Percentiles rank a stretch among this genome's conserved stretches.
Evolutionary conservation across 1,140 invertebrate species (phyloP).

Genomic region (Aphelenchoides avenae): DNA sequence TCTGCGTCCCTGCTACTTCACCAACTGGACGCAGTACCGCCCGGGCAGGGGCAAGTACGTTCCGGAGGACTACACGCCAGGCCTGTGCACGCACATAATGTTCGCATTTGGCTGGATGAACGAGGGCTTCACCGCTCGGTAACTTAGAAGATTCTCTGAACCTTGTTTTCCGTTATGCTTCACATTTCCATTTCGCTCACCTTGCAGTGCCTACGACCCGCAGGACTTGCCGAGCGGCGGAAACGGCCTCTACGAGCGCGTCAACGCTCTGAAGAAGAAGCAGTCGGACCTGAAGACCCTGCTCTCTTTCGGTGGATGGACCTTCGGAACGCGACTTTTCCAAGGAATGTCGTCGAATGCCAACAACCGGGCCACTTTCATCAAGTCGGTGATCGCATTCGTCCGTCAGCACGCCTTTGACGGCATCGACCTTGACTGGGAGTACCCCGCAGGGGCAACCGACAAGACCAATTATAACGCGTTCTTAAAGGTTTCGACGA

Average conservation of each 20-base stretch:
- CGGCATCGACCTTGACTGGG: slow-evolving; percentile 85
- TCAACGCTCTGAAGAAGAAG: slow-evolving; percentile 51
- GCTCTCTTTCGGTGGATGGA: slow-evolving; percentile 60
- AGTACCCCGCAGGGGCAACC: slow-evolving; percentile 85
- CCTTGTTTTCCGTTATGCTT: slow-evolving; percentile 1
- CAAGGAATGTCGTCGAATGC: slow-evolving; percentile 45
- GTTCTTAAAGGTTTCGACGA: slow-evolving; percentile 71
- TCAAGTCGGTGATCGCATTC: slow-evolving; percentile 55
- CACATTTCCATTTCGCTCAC: too few relatives aligned
- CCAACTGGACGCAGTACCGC: slow-evolving; percentile 93
- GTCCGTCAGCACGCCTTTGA: slow-evolving; percentile 57
- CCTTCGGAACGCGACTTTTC: slow-evolving; percentile 48
- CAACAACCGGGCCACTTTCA: slow-evolving; percentile 43
- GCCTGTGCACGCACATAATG: slow-evolving; percentile 89
- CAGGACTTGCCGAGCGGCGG: slow-evolving; percentile 54
- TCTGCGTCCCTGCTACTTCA: slow-evolving; percentile 75
- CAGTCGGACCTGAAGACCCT: slow-evolving; percentile 58
- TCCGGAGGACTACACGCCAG: slow-evolving; percentile 88
- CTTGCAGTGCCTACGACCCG: slow-evolving; percentile 52
- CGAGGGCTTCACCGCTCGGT: slow-evolving; percentile 75
- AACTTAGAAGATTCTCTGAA: slow-evolving; percentile 17
- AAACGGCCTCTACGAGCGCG: slow-evolving; percentile 55
- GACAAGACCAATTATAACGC: slow-evolving; percentile 89
- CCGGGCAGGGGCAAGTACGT: slow-evolving; percentile 82
- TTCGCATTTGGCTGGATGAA: slow-evolving; percentile 95